Evolutionary conservation across 1,140 invertebrate species (phyloP).

Genomic region (Hypothenemus hampei): DNA sequence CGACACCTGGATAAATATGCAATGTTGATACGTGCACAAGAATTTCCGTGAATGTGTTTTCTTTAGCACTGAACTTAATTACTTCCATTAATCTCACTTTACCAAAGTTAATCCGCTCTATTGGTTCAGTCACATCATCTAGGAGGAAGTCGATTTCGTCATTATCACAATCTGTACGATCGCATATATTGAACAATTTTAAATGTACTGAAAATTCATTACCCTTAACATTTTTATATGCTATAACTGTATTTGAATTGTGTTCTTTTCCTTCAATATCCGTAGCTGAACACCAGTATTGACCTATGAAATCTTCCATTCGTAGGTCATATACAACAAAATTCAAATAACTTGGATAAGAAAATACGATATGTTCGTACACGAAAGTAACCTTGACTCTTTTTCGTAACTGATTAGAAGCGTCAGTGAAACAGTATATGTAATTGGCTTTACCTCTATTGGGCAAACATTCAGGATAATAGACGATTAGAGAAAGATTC

Average conservation of each 20-base stretch:
- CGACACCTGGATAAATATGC: conserved; percentile 25
- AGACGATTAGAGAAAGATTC: conserved; percentile 29
- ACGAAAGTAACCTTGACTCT: conserved; percentile 31
- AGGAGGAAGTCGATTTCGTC: conserved; percentile 4
- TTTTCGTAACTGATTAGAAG: conserved; percentile 22
- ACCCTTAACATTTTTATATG: conserved; percentile 34
- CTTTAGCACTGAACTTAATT: conserved; percentile 16
- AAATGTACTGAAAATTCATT: conserved; percentile 42
- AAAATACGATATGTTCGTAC: neutral
- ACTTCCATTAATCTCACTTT: conserved; percentile 34
- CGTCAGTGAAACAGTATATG: conserved; percentile 33
- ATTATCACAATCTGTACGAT: neutral
- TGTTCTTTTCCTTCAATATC: conserved; percentile 31
- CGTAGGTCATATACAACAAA: conserved; percentile 39
- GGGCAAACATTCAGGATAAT: conserved; percentile 32
- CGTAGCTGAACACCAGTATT: conserved; percentile 49
- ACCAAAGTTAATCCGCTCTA: conserved; percentile 1
- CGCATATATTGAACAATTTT: conserved; percentile 28
- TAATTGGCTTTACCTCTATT: conserved; percentile 8
- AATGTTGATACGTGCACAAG: conserved; percentile 34
- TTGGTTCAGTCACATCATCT: neutral
- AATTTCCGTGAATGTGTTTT: conserved; percentile 30
- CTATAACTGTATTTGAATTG: conserved; percentile 36
- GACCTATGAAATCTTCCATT: conserved; percentile 41
- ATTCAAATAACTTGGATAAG: conserved; percentile 20